Conservation (phyloP, 2,797 vertebrate genomes). For the Eospalax fontanierii region DNA sequence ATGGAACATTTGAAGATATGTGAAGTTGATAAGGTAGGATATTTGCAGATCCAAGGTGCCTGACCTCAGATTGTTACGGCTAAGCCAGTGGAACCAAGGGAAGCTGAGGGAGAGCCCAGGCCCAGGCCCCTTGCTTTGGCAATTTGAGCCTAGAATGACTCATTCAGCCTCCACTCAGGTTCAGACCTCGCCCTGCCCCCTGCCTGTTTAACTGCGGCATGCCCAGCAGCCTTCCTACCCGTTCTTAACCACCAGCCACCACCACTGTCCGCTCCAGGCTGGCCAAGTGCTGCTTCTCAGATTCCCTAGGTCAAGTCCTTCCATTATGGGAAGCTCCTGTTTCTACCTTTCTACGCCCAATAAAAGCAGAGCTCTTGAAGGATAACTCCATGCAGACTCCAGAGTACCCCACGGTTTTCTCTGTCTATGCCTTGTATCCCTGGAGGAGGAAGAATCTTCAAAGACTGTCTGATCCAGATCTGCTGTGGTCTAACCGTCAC, state of each 20-base stretch:
- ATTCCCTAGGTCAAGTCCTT: not conserved
- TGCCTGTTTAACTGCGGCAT: accelerated
- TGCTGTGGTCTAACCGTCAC: not conserved
- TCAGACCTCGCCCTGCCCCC: not conserved
- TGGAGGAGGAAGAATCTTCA: not conserved
- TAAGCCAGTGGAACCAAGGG: too few species aligned
- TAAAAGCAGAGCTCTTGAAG: not conserved
- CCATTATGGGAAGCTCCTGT: not conserved
- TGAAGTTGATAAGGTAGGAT: not conserved
- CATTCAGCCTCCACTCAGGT: not conserved
- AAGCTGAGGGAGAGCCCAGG: not conserved
- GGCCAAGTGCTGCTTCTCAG: not conserved
- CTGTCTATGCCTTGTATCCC: not conserved
- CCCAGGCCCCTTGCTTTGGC: not conserved
- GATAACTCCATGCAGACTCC: too few species aligned
- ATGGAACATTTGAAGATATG: not conserved
- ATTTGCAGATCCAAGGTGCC: not conserved
- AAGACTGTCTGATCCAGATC: too few species aligned
- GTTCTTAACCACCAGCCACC: not conserved
- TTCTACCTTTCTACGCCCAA: not conserved
- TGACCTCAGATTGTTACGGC: not conserved
- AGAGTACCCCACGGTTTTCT: not conserved
- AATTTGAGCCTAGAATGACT: not conserved
- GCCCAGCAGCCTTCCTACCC: accelerated
- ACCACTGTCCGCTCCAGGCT: too few species aligned